phyloP scores from a whole-genome alignment of 2,113 vertebrate species.

The Lucifuga dentata region DNA sequence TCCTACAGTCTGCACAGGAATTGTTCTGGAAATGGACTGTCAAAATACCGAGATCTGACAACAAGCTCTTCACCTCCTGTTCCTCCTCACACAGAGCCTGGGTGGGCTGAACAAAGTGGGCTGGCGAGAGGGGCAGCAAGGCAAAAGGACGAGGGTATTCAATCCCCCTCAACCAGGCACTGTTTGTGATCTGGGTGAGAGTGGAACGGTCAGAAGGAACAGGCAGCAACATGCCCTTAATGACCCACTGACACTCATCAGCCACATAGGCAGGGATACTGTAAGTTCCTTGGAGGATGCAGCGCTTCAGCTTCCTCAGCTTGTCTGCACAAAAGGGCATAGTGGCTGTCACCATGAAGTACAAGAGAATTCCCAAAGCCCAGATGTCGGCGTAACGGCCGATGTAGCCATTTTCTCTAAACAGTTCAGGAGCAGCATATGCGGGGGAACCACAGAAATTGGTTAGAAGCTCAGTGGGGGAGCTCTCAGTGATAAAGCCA shows the following conservation, averaged over 20 bases:
- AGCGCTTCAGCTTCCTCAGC: slow-evolving; percentile 77
- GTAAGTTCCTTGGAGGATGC: slow-evolving; percentile 82
- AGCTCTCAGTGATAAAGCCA: slow-evolving; percentile 79
- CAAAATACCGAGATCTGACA: slow-evolving; percentile 73
- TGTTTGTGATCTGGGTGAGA: slow-evolving; percentile 66
- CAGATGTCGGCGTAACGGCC: slow-evolving; percentile 82
- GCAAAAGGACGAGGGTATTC: slow-evolving; percentile 71
- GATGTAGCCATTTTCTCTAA: slow-evolving; percentile 78
- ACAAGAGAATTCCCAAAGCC: slow-evolving; percentile 85
- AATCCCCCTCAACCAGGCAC: slow-evolving; percentile 77
- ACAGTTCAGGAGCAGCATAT: slow-evolving; percentile 84
- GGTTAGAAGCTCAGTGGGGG: slow-evolving; percentile 70
- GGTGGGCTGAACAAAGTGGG: slow-evolving; percentile 61
- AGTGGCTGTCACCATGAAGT: slow-evolving; percentile 81
- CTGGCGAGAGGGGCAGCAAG: slow-evolving; percentile 64
- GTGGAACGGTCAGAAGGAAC: slow-evolving; percentile 77
- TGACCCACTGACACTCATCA: slow-evolving; percentile 72
- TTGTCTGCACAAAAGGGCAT: slow-evolving; percentile 82
- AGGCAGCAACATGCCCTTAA: slow-evolving; percentile 78
- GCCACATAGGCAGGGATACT: slow-evolving; percentile 77
- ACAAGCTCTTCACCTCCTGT: slow-evolving; percentile 72
- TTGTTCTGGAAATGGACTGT: slow-evolving; percentile 79
- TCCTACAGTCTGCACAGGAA: slow-evolving; percentile 64
- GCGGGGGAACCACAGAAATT: slow-evolving; percentile 85
- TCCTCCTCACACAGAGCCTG: slow-evolving; percentile 73